phyloP scores from a whole-genome alignment of 2,797 vertebrate genomes.

The Xenops minutus region DNA sequence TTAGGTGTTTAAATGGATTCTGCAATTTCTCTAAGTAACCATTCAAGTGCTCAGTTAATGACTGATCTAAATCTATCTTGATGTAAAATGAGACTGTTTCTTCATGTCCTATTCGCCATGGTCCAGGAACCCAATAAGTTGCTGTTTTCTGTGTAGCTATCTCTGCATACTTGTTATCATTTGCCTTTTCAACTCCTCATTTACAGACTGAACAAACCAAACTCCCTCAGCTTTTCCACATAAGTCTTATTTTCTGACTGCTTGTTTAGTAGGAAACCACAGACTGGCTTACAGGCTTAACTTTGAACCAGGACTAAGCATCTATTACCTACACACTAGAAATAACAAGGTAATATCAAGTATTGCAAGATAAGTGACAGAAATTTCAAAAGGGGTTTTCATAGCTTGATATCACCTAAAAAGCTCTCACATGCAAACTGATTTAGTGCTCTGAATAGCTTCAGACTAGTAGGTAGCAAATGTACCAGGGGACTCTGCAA shows the following conservation, averaged over 20 bases:
- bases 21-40: background rate
- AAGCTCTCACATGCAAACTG: background rate
- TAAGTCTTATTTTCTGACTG: conserved; percentile 10
- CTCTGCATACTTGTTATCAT: conserved; percentile 9
- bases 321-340: background rate
- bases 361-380: background rate
- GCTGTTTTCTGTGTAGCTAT: background rate
- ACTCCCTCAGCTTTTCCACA: background rate
- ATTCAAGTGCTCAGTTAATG: background rate
- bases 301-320: background rate
- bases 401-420: background rate
- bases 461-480: background rate
- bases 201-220: conserved; percentile 43
- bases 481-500: background rate
- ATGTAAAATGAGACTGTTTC: background rate
- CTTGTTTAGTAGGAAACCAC: conserved; percentile 1
- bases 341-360: background rate
- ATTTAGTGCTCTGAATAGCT: background rate
- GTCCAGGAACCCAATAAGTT: background rate
- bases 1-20: background rate
- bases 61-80: background rate
- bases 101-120: background rate
- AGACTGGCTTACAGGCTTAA: background rate
- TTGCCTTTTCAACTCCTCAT: background rate
- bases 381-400: background rate